phyloP scores from a whole-genome alignment of 2,113 vertebrate genomes.

The Pelmatolapia mariae region DNA sequence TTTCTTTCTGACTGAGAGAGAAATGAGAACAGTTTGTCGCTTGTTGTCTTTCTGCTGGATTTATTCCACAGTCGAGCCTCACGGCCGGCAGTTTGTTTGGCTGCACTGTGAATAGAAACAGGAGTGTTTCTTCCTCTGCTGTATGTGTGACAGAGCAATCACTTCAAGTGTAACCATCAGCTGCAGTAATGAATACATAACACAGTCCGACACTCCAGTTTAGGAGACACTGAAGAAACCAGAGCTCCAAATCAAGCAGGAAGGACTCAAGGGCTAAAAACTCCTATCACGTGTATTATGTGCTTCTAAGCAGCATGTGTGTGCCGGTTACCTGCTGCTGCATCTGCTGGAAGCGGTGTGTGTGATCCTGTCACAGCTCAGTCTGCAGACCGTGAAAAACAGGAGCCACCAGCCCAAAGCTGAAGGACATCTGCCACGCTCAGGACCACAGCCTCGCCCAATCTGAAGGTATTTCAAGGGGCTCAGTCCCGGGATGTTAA shows the following conservation, averaged over 20 bases:
- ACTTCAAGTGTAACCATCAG: not conserved
- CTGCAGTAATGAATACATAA: not conserved
- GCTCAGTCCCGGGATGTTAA: not conserved
- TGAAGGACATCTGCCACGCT: not conserved
- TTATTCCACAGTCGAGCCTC: not conserved
- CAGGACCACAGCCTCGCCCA: not conserved
- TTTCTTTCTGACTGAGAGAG: not conserved
- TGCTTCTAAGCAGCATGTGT: not conserved
- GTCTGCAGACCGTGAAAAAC: not conserved
- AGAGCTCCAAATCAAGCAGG: not conserved
- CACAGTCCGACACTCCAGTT: not conserved
- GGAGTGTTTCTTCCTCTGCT: not conserved
- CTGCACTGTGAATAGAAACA: not conserved
- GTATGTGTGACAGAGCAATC: not conserved
- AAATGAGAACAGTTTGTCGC: not conserved
- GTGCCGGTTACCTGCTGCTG: not conserved
- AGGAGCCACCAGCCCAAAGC: not conserved
- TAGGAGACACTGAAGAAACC: not conserved
- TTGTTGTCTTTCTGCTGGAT: not conserved
- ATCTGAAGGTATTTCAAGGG: not conserved
- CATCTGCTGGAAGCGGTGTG: not conserved
- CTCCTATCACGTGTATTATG: not conserved
- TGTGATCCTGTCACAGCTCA: not conserved
- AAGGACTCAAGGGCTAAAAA: not conserved
- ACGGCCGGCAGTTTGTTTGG: not conserved